Percentiles rank a stretch among this genome's conserved stretches.
phyloP scores from a whole-genome alignment of 2,113 vertebrate genomes.

The Haemorhous mexicanus region DNA sequence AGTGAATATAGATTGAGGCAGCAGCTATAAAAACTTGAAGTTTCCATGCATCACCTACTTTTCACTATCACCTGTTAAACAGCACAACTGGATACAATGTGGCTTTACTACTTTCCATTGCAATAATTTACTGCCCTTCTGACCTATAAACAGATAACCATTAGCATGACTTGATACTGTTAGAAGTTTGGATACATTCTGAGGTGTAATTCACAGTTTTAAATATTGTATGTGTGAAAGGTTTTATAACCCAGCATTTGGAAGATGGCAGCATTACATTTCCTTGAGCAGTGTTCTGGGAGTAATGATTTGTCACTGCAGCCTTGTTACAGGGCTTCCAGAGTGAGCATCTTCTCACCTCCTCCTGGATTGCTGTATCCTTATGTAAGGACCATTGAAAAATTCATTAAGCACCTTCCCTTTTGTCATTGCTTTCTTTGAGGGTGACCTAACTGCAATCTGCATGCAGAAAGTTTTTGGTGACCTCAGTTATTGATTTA shows the following conservation, averaged over 20 bases:
- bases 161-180: conserved; percentile 46
- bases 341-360: not conserved
- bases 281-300: conserved; percentile 45
- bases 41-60: conserved; percentile 51
- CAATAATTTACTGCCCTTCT: conserved; percentile 66
- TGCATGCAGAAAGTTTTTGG: not conserved
- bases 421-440: conserved; percentile 1
- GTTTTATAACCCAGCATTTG: conserved; percentile 64
- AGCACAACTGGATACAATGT: conserved; percentile 41
- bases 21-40: conserved; percentile 55
- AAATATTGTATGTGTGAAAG: conserved; percentile 60
- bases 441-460: not conserved
- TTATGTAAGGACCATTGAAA: not conserved
- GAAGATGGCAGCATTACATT: conserved; percentile 47
- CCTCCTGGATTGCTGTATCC: not conserved
- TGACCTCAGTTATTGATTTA: conserved; percentile 15
- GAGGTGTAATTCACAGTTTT: conserved; percentile 35
- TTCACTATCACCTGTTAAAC: conserved; percentile 55
- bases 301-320: conserved; percentile 43
- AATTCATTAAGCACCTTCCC: not conserved
- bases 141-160: conserved; percentile 63
- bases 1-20: conserved; percentile 54
- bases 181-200: conserved; percentile 47
- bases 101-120: conserved; percentile 51
- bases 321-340: not conserved